These are phyloP conservation scores for Cochlearius cochlearius DNA, from an alignment of 2,113 vertebrate species.

Conservation along the genomic window DNA sequence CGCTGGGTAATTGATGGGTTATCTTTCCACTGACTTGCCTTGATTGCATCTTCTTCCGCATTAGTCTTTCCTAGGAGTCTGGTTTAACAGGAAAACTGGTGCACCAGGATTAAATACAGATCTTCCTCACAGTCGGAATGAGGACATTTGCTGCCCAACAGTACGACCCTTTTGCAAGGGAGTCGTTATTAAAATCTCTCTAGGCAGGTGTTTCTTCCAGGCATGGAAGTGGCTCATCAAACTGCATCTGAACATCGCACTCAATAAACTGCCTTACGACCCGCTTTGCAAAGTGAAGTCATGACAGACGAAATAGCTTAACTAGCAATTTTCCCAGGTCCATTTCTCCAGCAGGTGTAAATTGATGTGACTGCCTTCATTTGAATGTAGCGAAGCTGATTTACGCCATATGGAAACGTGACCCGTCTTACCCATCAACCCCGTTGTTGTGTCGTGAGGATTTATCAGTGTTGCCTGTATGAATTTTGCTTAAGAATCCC, in stretches of 20 bases:
- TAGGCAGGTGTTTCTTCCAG: conserved; percentile 7
- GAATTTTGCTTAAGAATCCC: not conserved
- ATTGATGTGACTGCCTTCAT: not conserved
- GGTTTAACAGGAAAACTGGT: conserved; percentile 58
- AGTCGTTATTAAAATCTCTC: conserved; percentile 4
- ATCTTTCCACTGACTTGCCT: conserved; percentile 44
- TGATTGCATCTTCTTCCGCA: conserved; percentile 56
- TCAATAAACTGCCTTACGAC: not conserved
- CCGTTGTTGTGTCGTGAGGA: accelerated
- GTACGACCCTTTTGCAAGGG: not conserved
- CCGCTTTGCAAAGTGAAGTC: not conserved
- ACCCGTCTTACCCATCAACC: not conserved
- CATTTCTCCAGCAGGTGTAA: not conserved
- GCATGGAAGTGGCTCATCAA: not conserved
- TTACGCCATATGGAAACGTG: not conserved
- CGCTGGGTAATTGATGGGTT: conserved; percentile 67
- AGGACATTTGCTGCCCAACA: not conserved
- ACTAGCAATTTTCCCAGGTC: not conserved
- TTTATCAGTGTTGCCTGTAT: not conserved
- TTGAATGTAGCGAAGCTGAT: not conserved
- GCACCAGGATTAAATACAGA: not conserved
- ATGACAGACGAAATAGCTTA: not conserved
- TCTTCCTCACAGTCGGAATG: not conserved
- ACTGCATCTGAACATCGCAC: not conserved
- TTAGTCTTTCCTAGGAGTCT: conserved; percentile 50